Conservation (phyloP, 1,140 invertebrate species). For the Drosophila seguyi region DNA sequence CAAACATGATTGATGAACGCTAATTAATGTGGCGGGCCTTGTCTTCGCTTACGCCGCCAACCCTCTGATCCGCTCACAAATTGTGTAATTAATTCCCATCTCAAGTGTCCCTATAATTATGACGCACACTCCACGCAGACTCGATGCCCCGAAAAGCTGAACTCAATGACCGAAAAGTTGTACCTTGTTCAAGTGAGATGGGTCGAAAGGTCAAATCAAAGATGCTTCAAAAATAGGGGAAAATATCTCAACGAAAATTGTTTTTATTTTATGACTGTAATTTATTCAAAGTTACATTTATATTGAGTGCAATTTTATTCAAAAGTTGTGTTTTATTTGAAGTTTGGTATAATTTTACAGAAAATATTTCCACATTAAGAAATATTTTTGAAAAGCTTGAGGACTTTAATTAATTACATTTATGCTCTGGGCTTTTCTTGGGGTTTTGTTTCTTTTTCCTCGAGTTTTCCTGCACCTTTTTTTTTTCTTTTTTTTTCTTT, state of each 20-base stretch:
- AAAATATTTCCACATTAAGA: not conserved
- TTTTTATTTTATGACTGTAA: not conserved
- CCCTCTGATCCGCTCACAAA: constrained; percentile 46
- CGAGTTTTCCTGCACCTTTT: not conserved
- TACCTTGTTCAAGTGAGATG: not conserved
- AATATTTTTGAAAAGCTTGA: no score
- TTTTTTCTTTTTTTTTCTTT: constrained; percentile 7
- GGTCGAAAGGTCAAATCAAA: not conserved
- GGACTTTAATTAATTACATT: not conserved
- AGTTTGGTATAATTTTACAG: not conserved
- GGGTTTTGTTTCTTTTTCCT: no score
- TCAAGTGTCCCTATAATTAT: constrained; percentile 74
- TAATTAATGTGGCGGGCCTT: constrained; percentile 72
- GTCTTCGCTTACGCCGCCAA: not conserved
- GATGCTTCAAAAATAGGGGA: not conserved
- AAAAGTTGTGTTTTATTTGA: not conserved
- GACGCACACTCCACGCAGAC: constrained; percentile 25
- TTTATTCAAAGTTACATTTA: not conserved
- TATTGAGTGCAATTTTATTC: not conserved
- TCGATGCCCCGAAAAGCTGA: not conserved
- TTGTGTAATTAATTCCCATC: constrained; percentile 80
- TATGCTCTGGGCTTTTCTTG: not conserved
- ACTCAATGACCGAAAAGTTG: constrained; percentile 7
- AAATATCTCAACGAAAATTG: not conserved
- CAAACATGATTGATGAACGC: constrained; percentile 83